phyloP scores from a whole-genome alignment of 2,113 vertebrate genomes.

The Cygnus buccinator region DNA sequence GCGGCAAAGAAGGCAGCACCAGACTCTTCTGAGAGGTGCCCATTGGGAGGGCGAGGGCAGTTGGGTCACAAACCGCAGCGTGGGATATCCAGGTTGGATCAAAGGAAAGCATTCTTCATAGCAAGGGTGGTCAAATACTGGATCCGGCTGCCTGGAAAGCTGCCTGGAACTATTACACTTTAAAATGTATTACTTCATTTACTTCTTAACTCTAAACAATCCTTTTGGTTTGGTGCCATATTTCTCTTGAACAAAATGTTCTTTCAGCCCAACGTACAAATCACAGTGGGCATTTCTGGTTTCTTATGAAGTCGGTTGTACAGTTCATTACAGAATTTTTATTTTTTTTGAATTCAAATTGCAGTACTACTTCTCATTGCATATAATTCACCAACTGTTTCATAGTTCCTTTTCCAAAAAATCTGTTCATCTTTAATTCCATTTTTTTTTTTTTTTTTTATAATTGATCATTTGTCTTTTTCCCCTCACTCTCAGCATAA shows the following conservation, averaged over 20 bases:
- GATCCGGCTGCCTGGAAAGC: not conserved
- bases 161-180: not conserved
- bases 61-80: not conserved
- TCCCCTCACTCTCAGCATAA: not conserved
- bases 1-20: not conserved
- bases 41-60: rapidly evolving
- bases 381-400: not conserved
- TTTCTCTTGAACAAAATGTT: not conserved
- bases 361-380: not conserved
- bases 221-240: not conserved
- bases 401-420: not conserved
- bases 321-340: not conserved
- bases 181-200: not conserved
- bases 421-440: not conserved
- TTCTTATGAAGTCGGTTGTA: not conserved
- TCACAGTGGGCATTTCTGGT: not conserved
- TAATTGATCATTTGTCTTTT: not conserved
- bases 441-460: not conserved
- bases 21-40: not conserved
- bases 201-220: not conserved
- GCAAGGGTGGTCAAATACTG: not conserved
- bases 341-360: not conserved
- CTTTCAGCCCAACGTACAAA: not conserved
- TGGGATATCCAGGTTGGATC: not conserved
- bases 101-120: not conserved